A percentile compares a stretch with the other conserved stretches of the same genome.
Evolutionary conservation across 2,888 invertebrate genomes (phyloP).

Genomic region (Oxyteleia sp.): DNA sequence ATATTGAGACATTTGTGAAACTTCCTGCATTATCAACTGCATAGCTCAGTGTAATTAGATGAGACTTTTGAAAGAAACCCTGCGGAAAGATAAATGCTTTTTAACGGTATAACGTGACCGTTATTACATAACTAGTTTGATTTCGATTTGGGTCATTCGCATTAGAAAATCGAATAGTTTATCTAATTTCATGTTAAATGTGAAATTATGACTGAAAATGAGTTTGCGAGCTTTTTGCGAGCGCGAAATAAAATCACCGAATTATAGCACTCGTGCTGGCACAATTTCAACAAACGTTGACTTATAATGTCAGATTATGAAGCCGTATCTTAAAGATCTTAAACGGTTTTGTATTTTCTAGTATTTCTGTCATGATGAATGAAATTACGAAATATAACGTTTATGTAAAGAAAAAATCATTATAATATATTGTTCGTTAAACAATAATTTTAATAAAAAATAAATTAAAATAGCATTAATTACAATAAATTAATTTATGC

Average conservation of each 20-base stretch:
- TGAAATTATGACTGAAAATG: slow-evolving; percentile 12
- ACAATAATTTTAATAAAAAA: too few relatives aligned
- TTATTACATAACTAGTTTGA: slow-evolving; percentile 81
- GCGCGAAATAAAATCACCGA: neutral
- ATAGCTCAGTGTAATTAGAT: slow-evolving; percentile 74
- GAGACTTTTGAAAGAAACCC: slow-evolving; percentile 81
- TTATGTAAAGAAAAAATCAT: too few relatives aligned
- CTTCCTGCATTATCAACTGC: slow-evolving; percentile 21
- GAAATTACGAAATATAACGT: slow-evolving; percentile 8
- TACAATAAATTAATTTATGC: too few relatives aligned
- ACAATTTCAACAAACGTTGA: slow-evolving; percentile 14
- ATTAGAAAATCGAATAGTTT: slow-evolving; percentile 72
- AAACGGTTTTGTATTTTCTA: slow-evolving; percentile 18
- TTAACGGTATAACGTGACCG: slow-evolving; percentile 78
- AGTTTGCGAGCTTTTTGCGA: neutral
- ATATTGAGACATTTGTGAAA: slow-evolving; percentile 12
- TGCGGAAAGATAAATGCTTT: slow-evolving; percentile 79
- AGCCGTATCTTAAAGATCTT: neutral
- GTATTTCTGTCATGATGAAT: slow-evolving; percentile 3
- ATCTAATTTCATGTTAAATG: slow-evolving; percentile 37
- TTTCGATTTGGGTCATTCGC: slow-evolving; percentile 79
- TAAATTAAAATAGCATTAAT: too few relatives aligned
- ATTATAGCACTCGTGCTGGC: slow-evolving; percentile 2
- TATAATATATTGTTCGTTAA: too few relatives aligned
- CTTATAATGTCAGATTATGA: slow-evolving; percentile 12